phyloP scores from a whole-genome alignment of 2,797 vertebrate species.

The Siniperca undulata region DNA sequence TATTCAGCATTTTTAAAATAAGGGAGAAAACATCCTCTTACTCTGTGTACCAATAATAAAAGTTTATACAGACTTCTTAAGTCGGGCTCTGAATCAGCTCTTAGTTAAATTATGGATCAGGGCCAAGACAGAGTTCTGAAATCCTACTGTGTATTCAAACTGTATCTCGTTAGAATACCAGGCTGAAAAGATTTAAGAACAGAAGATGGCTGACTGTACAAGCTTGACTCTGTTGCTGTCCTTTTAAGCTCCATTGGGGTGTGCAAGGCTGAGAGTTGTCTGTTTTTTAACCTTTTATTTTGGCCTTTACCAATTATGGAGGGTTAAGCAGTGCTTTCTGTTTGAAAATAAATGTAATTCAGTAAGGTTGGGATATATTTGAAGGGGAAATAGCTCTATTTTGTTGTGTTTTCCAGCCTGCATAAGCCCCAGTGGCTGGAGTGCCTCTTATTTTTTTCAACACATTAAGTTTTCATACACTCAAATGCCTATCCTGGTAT shows the following conservation, averaged over 20 bases:
- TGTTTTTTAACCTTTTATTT: background rate
- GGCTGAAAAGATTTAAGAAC: constrained; percentile 13
- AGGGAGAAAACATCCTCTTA: constrained; percentile 33
- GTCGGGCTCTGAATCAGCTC: constrained; percentile 57
- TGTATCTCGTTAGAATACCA: constrained; percentile 23
- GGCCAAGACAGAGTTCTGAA: constrained; percentile 36
- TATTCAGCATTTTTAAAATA: constrained; percentile 55
- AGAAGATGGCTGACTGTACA: constrained; percentile 15
- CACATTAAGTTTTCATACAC: constrained; percentile 43
- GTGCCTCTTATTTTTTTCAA: constrained; percentile 8
- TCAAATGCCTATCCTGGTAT: constrained; percentile 14
- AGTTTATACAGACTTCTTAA: constrained; percentile 53
- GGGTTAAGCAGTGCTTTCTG: background rate
- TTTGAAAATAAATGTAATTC: background rate
- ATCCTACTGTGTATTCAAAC: constrained; percentile 46
- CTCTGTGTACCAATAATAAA: constrained; percentile 50
- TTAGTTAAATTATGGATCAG: constrained; percentile 64
- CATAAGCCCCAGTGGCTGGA: constrained; percentile 25
- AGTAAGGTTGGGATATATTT: background rate
- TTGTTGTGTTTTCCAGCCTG: constrained; percentile 18
- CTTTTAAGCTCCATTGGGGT: background rate
- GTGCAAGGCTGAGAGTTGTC: background rate
- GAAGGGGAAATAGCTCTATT: background rate
- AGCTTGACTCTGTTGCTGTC: background rate
- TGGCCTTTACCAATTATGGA: background rate